phyloP scores from a whole-genome alignment of 2,888 invertebrate species.

The Pammene aurita region DNA sequence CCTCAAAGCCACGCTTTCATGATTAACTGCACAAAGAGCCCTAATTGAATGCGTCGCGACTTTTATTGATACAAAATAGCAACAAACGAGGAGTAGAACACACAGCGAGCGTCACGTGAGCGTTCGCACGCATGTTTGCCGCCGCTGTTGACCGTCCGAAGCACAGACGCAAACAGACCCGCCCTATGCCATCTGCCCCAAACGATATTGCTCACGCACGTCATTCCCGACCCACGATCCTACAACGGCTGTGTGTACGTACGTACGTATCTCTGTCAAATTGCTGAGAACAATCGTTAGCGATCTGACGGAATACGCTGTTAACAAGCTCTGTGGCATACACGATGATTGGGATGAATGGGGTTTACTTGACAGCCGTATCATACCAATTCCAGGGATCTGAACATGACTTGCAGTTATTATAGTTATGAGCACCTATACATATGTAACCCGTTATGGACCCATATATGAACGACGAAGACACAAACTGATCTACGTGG shows the following conservation, averaged over 20 bases:
- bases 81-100: constrained; percentile 49
- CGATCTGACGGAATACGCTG: constrained; percentile 41
- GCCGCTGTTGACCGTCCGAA: constrained; percentile 66
- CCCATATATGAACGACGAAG: neutral
- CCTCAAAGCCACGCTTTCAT: constrained; percentile 47
- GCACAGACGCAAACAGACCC: constrained; percentile 62
- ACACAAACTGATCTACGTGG: no score
- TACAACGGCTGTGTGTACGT: constrained; percentile 58
- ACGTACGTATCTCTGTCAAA: constrained; percentile 52
- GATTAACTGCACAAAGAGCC: constrained; percentile 38
- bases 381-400: constrained; percentile 22
- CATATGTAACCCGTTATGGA: neutral
- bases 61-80: constrained; percentile 56
- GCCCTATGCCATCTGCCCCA: constrained; percentile 62
- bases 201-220: constrained; percentile 70
- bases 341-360: constrained; percentile 25
- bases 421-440: neutral
- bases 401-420: constrained; percentile 17
- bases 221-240: constrained; percentile 61
- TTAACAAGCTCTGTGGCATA: constrained; percentile 42
- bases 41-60: constrained; percentile 48
- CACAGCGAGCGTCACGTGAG: constrained; percentile 55
- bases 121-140: constrained; percentile 69
- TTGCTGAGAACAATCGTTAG: constrained; percentile 48
- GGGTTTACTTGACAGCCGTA: constrained; percentile 25